Percentiles rank a stretch among this genome's conserved stretches.
Evolutionary conservation across 1,140 invertebrate species (phyloP).

Genomic region (Trachelipus rathkii): DNA sequence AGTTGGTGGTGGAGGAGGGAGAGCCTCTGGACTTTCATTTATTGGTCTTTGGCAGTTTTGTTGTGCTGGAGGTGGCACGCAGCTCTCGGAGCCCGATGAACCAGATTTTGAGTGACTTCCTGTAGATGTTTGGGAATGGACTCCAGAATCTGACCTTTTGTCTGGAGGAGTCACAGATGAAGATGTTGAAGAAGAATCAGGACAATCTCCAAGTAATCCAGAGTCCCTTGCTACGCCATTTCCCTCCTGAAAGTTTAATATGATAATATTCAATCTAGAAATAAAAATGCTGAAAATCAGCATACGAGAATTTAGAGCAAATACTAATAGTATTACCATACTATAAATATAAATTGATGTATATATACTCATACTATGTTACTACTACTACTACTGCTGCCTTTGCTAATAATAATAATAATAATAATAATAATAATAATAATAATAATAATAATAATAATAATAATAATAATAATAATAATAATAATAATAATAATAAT

Average conservation of each 20-base stretch:
- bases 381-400: too few species aligned
- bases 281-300: too few species aligned
- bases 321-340: too few species aligned
- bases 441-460: not conserved
- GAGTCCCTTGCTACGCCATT: conserved; percentile 30
- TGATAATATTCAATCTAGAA: too few species aligned
- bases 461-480: not conserved
- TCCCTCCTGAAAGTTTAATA: not conserved
- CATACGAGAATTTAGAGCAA: too few species aligned
- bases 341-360: too few species aligned
- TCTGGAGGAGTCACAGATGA: conserved; percentile 44
- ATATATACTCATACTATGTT: too few species aligned
- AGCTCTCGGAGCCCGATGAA: conserved; percentile 43
- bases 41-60: not conserved
- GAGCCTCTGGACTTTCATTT: conserved; percentile 12
- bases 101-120: conserved; percentile 44
- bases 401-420: too few species aligned
- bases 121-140: conserved; percentile 44
- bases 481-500: not conserved
- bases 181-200: conserved; percentile 41
- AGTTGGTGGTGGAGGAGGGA: conserved; percentile 20
- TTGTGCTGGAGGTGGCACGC: conserved; percentile 27
- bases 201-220: conserved; percentile 22
- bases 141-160: conserved; percentile 44
- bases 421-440: not conserved